Percentiles rank a stretch among this genome's conserved stretches.
Evolutionary conservation across 2,888 invertebrate species (phyloP).

Genomic region (Cremastinae sp.): DNA sequence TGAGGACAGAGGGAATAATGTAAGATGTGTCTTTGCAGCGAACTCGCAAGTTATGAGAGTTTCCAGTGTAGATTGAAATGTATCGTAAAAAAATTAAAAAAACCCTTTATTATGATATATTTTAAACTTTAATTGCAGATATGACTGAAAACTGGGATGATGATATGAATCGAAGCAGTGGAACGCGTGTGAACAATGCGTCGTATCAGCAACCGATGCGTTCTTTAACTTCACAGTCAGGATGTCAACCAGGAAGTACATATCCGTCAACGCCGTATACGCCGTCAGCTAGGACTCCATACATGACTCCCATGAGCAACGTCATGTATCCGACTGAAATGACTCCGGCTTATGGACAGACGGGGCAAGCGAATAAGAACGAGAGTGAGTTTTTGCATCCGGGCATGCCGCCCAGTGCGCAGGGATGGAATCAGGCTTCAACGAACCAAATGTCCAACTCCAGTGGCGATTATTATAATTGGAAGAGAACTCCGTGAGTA

Average conservation of each 20-base stretch:
- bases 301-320: slow-evolving; percentile 94
- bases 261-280: slow-evolving; percentile 94
- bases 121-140: too few relatives aligned
- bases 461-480: slow-evolving; percentile 86
- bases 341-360: slow-evolving; percentile 80
- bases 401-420: slow-evolving; percentile 81
- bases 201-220: slow-evolving; percentile 83
- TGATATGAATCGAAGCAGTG: too few relatives aligned
- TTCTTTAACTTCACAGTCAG: slow-evolving; percentile 84
- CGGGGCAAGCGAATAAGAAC: slow-evolving; percentile 78
- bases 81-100: too few relatives aligned
- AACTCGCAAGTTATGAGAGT: too few relatives aligned
- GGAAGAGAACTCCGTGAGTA: slow-evolving; percentile 91
- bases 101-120: too few relatives aligned
- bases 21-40: too few relatives aligned
- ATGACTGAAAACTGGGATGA: too few relatives aligned
- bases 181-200: slow-evolving; percentile 77
- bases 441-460: slow-evolving; percentile 78
- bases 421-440: slow-evolving; percentile 64
- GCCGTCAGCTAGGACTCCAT: slow-evolving; percentile 95
- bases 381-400: slow-evolving; percentile 83
- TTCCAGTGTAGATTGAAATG: too few relatives aligned
- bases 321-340: slow-evolving; percentile 79
- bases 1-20: too few relatives aligned
- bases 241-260: slow-evolving; percentile 82